phyloP scores from a whole-genome alignment of 2,797 vertebrate species.

The Okamejei kenojei region DNA sequence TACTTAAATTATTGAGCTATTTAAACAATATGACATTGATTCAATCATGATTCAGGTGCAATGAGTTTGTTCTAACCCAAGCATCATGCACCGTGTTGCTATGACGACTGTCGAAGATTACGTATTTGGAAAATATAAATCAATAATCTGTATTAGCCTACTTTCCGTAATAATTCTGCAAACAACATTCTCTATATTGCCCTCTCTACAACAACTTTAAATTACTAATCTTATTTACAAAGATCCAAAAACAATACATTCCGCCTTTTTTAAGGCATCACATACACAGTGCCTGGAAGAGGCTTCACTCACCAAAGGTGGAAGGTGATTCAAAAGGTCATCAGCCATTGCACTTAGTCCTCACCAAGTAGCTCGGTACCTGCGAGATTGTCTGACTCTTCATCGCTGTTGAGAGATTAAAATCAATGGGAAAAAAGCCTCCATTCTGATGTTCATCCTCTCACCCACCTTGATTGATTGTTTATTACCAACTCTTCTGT shows the following conservation, averaged over 20 bases:
- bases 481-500: neutral
- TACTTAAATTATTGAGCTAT: neutral
- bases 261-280: neutral
- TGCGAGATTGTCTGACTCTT: slow-evolving; percentile 51
- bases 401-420: slow-evolving; percentile 48
- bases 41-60: no score
- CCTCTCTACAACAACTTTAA: no score
- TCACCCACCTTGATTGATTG: no score
- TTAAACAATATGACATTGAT: neutral
- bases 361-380: slow-evolving; percentile 70
- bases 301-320: slow-evolving; percentile 62
- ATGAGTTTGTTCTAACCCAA: no score
- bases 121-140: no score
- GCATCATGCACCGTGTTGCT: no score
- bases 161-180: no score
- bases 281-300: neutral
- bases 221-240: no score
- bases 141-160: no score
- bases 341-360: slow-evolving; percentile 63
- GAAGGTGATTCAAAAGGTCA: slow-evolving; percentile 64
- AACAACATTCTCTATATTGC: no score
- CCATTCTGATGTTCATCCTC: neutral
- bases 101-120: no score
- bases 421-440: slow-evolving; percentile 29
- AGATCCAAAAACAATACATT: no score